Evolutionary conservation across 2,797 vertebrate species (phyloP).

Genomic region (Phoeniculus purpureus): DNA sequence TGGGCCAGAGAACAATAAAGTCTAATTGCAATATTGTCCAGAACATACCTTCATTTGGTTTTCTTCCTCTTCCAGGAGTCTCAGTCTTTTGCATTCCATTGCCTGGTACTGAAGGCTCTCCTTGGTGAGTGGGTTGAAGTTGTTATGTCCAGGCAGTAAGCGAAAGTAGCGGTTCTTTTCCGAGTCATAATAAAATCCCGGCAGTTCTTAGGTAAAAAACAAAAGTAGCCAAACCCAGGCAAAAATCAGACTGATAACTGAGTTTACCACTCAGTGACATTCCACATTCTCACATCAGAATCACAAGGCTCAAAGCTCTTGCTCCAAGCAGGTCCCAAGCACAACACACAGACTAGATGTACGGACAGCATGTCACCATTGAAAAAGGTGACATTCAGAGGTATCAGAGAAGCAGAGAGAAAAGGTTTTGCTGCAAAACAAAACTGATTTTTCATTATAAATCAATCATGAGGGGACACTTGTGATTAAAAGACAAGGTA

Average conservation of each 20-base stretch:
- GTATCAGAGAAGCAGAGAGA: neutral
- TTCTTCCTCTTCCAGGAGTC: conserved; percentile 87
- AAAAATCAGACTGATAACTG: neutral
- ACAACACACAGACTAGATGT: neutral
- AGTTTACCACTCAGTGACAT: neutral
- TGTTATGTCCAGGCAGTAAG: conserved; percentile 94
- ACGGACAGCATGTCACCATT: neutral
- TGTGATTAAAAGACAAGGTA: neutral
- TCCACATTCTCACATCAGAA: neutral
- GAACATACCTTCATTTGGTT: conserved; percentile 82
- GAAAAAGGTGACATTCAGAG: neutral
- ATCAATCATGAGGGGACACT: neutral
- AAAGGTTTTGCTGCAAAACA: neutral
- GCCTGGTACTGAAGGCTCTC: conserved; percentile 86
- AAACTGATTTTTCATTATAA: neutral
- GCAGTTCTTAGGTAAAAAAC: conserved; percentile 82
- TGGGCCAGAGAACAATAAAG: neutral
- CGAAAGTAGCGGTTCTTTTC: conserved; percentile 98
- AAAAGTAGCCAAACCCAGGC: neutral
- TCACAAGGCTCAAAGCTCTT: neutral
- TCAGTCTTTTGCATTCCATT: conserved; percentile 84
- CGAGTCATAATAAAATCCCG: conserved; percentile 94
- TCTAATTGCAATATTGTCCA: neutral
- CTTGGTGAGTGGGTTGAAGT: conserved; percentile 94
- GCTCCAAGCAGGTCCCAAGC: neutral